phyloP scores from a whole-genome alignment of 2,888 invertebrate species.

The Apocheima hispidaria region DNA sequence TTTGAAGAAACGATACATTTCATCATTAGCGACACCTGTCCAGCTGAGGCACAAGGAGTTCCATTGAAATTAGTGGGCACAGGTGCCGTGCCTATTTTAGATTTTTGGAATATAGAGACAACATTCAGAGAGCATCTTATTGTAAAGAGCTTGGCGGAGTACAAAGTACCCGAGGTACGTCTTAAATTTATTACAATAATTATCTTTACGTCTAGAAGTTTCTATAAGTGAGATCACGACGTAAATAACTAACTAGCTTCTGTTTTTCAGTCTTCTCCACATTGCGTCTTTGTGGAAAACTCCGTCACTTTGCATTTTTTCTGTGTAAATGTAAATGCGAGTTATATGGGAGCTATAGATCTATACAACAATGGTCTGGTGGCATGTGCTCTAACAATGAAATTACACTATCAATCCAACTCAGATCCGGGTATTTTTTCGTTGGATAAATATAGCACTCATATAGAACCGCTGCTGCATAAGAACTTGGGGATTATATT shows the following conservation, averaged over 20 bases:
- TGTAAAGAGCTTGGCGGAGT: constrained; percentile 81
- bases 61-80: constrained; percentile 79
- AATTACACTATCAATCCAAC: constrained; percentile 70
- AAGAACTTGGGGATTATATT: constrained; percentile 75
- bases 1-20: constrained; percentile 78
- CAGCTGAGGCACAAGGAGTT: constrained; percentile 80
- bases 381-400: constrained; percentile 71
- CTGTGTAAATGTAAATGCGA: constrained; percentile 72
- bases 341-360: constrained; percentile 66
- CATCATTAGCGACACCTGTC: constrained; percentile 79
- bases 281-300: constrained; percentile 79
- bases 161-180: constrained; percentile 77
- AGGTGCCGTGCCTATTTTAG: constrained; percentile 85
- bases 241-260: constrained; percentile 5
- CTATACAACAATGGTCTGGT: constrained; percentile 81
- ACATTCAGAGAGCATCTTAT: constrained; percentile 87
- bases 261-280: constrained; percentile 70
- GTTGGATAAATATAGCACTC: constrained; percentile 74
- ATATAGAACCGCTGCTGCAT: constrained; percentile 76
- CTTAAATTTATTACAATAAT: not conserved
- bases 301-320: constrained; percentile 77
- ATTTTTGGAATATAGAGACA: constrained; percentile 84
- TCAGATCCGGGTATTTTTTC: constrained; percentile 68
- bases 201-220: not conserved
- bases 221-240: not conserved